Evolutionary conservation across 1,140 invertebrate genomes (phyloP).

Genomic region (Dreissena rostriformis): DNA sequence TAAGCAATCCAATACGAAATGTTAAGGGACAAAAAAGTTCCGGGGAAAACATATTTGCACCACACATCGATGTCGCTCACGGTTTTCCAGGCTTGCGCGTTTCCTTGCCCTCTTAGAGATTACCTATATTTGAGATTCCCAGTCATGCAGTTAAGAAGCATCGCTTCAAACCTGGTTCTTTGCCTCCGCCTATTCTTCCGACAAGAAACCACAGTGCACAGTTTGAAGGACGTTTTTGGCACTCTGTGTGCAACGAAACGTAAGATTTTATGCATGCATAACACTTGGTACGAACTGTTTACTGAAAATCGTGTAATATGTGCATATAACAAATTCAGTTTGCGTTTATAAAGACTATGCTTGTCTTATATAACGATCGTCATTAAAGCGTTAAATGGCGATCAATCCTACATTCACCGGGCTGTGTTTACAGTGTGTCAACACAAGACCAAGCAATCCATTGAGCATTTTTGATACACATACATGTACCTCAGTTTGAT

Average conservation of each 20-base stretch:
- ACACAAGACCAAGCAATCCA: no score
- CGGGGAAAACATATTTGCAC: constrained; percentile 82
- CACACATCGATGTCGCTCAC: constrained; percentile 83
- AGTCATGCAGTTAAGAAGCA: constrained; percentile 71
- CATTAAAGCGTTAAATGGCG: no score
- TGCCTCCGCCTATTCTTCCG: constrained; percentile 6
- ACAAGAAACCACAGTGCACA: constrained; percentile 15
- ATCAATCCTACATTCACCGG: no score
- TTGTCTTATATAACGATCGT: no score
- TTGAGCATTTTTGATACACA: no score
- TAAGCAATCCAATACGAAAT: constrained; percentile 83
- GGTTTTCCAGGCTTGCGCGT: constrained; percentile 70
- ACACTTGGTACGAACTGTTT: no score
- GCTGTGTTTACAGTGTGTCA: no score
- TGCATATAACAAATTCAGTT: no score
- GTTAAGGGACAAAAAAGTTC: constrained; percentile 82
- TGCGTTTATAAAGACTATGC: no score
- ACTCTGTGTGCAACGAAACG: neutral
- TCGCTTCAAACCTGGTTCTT: constrained; percentile 42
- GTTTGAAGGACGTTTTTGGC: neutral
- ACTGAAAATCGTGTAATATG: no score
- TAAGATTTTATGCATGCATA: no score
- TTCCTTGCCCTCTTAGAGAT: constrained; percentile 58
- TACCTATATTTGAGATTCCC: constrained; percentile 41
- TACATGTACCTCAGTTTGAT: no score